These are phyloP conservation scores for Tenthredo mesomela DNA, from an alignment of 2,888 invertebrate genomes.

Conservation along the genomic window DNA sequence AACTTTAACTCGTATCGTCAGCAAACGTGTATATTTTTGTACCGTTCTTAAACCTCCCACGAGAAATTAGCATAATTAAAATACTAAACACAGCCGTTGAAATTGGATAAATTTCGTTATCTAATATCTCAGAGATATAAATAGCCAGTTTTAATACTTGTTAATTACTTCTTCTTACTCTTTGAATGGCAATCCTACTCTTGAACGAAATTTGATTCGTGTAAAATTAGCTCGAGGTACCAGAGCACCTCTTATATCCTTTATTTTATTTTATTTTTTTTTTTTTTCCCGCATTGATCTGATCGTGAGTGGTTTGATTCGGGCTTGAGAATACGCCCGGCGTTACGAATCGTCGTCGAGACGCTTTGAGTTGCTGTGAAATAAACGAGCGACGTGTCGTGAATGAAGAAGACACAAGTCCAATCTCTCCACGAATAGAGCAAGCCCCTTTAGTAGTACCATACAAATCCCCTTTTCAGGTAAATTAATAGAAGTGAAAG, in stretches of 20 bases:
- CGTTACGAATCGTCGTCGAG: slow-evolving; percentile 18
- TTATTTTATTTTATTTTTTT: slow-evolving; percentile 24
- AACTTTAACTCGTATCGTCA: background rate
- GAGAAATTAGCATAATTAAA: background rate
- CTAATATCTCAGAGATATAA: background rate
- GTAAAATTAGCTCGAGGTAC: background rate
- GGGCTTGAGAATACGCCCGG: slow-evolving; percentile 9
- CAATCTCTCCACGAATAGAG: background rate
- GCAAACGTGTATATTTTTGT: background rate
- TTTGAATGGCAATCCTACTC: background rate
- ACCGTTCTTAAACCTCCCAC: background rate
- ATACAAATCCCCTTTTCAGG: slow-evolving; percentile 15
- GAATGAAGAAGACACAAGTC: slow-evolving; percentile 27
- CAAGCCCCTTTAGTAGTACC: background rate
- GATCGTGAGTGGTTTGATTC: slow-evolving; percentile 28
- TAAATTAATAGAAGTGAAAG: slow-evolving; percentile 23
- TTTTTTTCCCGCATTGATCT: slow-evolving; percentile 43
- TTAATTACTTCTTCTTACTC: slow-evolving; percentile 8
- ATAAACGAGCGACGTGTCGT: slow-evolving; percentile 22
- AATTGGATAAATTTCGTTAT: slow-evolving; percentile 13
- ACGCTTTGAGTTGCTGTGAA: slow-evolving; percentile 29
- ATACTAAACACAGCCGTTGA: background rate
- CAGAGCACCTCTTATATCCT: background rate
- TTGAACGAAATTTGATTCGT: slow-evolving; percentile 19
- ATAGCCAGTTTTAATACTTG: slow-evolving; percentile 23